phyloP scores from a whole-genome alignment of 2,888 invertebrate genomes.

The Pyrochroa serraticornis region DNA sequence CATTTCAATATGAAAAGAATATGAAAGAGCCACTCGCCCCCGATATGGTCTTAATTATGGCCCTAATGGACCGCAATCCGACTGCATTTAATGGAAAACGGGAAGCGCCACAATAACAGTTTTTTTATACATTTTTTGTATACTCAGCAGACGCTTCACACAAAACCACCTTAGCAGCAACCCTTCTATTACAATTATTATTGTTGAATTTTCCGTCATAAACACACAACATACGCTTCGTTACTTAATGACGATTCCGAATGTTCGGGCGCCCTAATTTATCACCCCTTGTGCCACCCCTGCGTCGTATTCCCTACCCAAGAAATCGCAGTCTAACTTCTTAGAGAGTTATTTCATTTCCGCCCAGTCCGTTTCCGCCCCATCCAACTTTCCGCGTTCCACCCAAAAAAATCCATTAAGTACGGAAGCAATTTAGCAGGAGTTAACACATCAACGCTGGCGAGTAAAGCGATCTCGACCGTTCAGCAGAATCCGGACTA shows the following conservation, averaged over 20 bases:
- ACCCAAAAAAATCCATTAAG: constrained; percentile 55
- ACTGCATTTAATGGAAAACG: constrained; percentile 35
- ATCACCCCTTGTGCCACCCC: too few relatives aligned
- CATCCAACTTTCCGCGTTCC: constrained; percentile 25
- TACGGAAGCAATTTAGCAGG: constrained; percentile 56
- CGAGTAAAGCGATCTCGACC: not conserved
- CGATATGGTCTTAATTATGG: constrained; percentile 46
- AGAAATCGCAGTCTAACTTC: constrained; percentile 19
- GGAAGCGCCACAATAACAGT: constrained; percentile 16
- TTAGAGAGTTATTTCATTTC: constrained; percentile 44
- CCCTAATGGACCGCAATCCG: constrained; percentile 44
- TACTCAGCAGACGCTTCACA: too few relatives aligned
- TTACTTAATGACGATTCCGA: too few relatives aligned
- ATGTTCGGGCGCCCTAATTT: too few relatives aligned
- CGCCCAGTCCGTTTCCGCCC: constrained; percentile 37
- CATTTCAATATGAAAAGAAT: constrained; percentile 55
- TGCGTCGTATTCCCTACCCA: too few relatives aligned
- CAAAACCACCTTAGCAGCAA: too few relatives aligned
- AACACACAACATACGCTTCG: too few relatives aligned
- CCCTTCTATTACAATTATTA: too few relatives aligned
- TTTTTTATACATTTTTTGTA: too few relatives aligned
- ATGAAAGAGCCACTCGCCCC: constrained; percentile 37
- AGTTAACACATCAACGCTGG: constrained; percentile 56
- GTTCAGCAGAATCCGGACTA: not conserved
- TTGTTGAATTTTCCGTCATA: too few relatives aligned